Evolutionary conservation across 2,113 vertebrate genomes (phyloP).

Genomic region (Plecotus auritus): DNA sequence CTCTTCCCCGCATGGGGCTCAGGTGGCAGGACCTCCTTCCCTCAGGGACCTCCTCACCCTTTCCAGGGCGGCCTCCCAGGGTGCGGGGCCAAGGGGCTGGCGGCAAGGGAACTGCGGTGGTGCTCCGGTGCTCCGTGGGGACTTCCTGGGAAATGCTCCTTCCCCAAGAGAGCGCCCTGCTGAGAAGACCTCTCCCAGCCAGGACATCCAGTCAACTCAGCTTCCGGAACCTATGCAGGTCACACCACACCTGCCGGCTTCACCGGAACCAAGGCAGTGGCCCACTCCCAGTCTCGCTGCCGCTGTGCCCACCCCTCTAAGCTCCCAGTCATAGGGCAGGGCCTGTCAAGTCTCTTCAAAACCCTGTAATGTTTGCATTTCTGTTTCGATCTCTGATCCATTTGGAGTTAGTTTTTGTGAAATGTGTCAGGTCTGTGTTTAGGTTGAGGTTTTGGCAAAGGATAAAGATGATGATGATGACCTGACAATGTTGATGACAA

Average conservation of each 20-base stretch:
- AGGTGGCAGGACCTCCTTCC: constrained; percentile 54
- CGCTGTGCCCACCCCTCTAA: not conserved
- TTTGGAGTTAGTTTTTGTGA: not conserved
- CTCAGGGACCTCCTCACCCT: constrained; percentile 52
- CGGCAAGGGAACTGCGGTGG: not conserved
- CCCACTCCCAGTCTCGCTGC: not conserved
- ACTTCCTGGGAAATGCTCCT: not conserved
- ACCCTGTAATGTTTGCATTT: accelerated
- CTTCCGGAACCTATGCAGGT: accelerated
- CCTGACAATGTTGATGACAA: not conserved
- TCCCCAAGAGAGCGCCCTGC: accelerated
- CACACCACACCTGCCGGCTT: accelerated
- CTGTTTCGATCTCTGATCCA: not conserved
- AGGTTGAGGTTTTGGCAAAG: accelerated
- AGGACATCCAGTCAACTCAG: not conserved
- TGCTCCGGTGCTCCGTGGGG: not conserved
- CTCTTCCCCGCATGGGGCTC: constrained; percentile 66
- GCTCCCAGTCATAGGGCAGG: not conserved
- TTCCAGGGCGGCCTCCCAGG: constrained; percentile 25
- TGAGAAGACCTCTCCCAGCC: not conserved
- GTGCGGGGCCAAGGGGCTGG: not conserved
- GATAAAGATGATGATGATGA: too few species aligned
- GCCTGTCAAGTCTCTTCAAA: accelerated
- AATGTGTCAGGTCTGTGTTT: not conserved
- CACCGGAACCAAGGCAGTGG: accelerated